phyloP scores from a whole-genome alignment of 1,140 invertebrate species.

The Telenomus remus region DNA sequence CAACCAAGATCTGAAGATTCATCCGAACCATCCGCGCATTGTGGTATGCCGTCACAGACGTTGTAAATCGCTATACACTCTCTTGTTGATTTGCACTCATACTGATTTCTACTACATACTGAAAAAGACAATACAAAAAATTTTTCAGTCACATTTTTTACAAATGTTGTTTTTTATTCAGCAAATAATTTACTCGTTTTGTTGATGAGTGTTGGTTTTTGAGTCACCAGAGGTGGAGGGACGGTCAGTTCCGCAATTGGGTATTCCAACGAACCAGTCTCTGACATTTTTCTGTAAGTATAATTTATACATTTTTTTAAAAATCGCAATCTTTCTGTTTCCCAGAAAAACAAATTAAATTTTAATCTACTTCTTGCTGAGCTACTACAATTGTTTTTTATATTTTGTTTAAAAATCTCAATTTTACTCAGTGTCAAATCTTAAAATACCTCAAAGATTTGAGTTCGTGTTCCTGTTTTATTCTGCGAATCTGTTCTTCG shows the following conservation, averaged over 20 bases:
- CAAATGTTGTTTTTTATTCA: no score
- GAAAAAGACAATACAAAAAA: slow-evolving; percentile 24
- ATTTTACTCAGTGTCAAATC: no score
- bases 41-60: slow-evolving; percentile 94
- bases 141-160: background rate
- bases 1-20: slow-evolving; percentile 89
- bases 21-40: slow-evolving; percentile 94
- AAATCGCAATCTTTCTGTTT: slow-evolving; percentile 3
- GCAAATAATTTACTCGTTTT: slow-evolving; percentile 58
- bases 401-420: no score
- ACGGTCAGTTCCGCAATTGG: slow-evolving; percentile 56
- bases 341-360: no score
- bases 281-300: slow-evolving; percentile 56
- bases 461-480: slow-evolving; percentile 88
- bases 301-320: no score
- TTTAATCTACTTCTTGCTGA: no score
- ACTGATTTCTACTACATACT: slow-evolving; percentile 88
- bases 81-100: slow-evolving; percentile 87
- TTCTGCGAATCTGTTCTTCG: slow-evolving; percentile 82
- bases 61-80: slow-evolving; percentile 98
- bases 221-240: slow-evolving; percentile 43
- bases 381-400: no score
- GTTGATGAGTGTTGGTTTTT: slow-evolving; percentile 48
- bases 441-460: slow-evolving; percentile 82
- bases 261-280: slow-evolving; percentile 60